phyloP scores from a whole-genome alignment of 2,888 invertebrate genomes.

The Copidosoma aretas region DNA sequence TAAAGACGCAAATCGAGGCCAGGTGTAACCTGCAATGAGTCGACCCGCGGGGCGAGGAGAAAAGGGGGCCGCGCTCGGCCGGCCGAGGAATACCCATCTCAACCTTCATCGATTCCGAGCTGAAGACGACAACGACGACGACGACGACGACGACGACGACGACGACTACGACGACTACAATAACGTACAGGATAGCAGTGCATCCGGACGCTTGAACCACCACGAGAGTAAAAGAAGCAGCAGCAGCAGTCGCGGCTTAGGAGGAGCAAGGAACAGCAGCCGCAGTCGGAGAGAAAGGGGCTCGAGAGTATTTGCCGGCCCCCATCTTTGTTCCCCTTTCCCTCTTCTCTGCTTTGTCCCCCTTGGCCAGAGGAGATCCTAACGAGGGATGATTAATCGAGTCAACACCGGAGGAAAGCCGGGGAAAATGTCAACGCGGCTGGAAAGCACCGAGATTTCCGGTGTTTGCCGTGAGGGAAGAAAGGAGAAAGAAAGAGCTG shows the following conservation, averaged over 20 bases:
- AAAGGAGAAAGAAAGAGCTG: conserved; percentile 25
- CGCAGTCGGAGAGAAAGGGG: neutral
- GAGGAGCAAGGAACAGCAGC: neutral
- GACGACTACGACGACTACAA: neutral
- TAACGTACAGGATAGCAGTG: conserved; percentile 20
- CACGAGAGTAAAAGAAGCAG: neutral
- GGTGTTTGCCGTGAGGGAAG: conserved; percentile 1
- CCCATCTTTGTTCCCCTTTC: conserved; percentile 1
- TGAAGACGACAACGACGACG: conserved; percentile 31
- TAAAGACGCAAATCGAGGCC: conserved; percentile 95
- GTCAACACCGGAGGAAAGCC: conserved; percentile 12
- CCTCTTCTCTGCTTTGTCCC: conserved; percentile 15
- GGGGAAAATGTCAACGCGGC: conserved; percentile 5
- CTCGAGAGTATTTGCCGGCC: neutral
- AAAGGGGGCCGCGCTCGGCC: conserved; percentile 17
- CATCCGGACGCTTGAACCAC: neutral
- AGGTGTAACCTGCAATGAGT: conserved; percentile 95
- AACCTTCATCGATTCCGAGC: conserved; percentile 30
- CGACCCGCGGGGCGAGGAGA: conserved; percentile 45
- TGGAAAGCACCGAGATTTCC: conserved; percentile 11
- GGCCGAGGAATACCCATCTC: conserved; percentile 21
- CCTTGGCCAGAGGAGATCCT: conserved; percentile 17
- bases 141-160: conserved; percentile 28
- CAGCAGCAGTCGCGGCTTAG: conserved; percentile 10
- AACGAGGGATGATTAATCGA: conserved; percentile 30